Evolutionary conservation across 2,113 vertebrate species (phyloP), one percentile per base, ranked within the genome.

Genomic region (Bostrychus sinensis): DNA sequence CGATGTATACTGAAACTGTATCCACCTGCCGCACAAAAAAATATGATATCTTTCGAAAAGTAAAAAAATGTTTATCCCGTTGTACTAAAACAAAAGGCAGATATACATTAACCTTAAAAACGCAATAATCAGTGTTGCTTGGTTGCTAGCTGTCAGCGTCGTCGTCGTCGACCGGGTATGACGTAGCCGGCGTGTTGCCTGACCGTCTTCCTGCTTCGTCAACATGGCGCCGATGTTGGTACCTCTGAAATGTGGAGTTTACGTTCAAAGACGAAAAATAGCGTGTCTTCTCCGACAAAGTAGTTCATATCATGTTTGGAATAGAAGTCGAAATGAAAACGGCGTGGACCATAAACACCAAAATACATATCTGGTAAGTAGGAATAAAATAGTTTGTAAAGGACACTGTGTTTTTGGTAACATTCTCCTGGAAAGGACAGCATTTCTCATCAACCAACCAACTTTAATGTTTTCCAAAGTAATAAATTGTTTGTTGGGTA

Each of bases 151-250:
- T 73, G 73, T 72, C 61, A 3, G 56, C 17, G 43, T 0, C 17
- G 12, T 1, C 17, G 12, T 1, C 0, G 36, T 23, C 26, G 30
- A 5, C 42, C 67, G 88, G 88, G 87, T 57, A 3, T 87, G 80
- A 83, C 82, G 85, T 78, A 26, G 0, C 41, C 77, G 78, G 81
- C 22, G 68, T 34, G 50, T 50, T 39, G 10, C 3, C 60, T 5
- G 2, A 48, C 43, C 54, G 66, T 51, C 62, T 68, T 66, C 78
- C 38, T 63, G 43, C 28, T 46, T 50, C 3, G 10, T 16, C 68
- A 92, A 89, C 87, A 93, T 93, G 93, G 91, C 91, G 90, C 81
- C 80, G 74, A 82, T 92, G 69, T 85, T 91, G 75, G 53, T 42
- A 10, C 64, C 78, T 41, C 62, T 89, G 4, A 83, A 90, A 70